Base-by-base conservation (phyloP, 2,888 invertebrate genomes). In the Linyphia triangularis region DNA sequence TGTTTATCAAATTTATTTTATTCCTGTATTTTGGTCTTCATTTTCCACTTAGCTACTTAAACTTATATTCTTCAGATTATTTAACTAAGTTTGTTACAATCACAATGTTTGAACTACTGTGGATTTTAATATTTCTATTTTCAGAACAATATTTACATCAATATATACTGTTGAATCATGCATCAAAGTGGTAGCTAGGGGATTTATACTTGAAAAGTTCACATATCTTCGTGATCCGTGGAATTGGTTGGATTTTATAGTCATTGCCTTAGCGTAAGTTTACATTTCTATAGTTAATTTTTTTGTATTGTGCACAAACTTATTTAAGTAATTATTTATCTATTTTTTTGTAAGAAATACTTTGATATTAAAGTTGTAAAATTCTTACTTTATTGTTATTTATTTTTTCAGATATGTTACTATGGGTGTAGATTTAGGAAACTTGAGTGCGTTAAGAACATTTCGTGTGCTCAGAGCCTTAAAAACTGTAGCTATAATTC, bases 211-310 rank as follows among this genome's bases (percentile, higher is more conserved):
- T 95, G 96, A 97, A 95, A 97, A 97, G 95, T 99, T 99, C 96
- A 98, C 99, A 95, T 99, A 99, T 96, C 97, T 99, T 96, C 96
- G 99, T 96, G 99, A 99, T 96, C 98, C 98, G 95, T 99, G 99
- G 99, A 99, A 99, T 96, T 99, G 98, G 98, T 96, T 99, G 96
- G 99, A 99, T 96, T 99, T 99, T 96, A 96, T 98, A 96, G 99
- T 99, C 95, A 98, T 99, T 96, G 96, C 97, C 95, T 97, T 99
- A 97, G 99, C 99, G 98, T 90, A 63, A 85, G 90, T 90, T n/a
- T n/a, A n/a, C n/a, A n/a, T n/a, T n/a, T n/a, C n/a, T n/a, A n/a
- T n/a, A n/a, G n/a, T n/a, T n/a, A n/a, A n/a, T 22, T 59, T 57
- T 16, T 1, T 9, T 28, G 19, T 40, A 28, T 59, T 43, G 16